Base-by-base conservation (phyloP, 2,797 vertebrate genomes). In the Pristis pectinata region DNA sequence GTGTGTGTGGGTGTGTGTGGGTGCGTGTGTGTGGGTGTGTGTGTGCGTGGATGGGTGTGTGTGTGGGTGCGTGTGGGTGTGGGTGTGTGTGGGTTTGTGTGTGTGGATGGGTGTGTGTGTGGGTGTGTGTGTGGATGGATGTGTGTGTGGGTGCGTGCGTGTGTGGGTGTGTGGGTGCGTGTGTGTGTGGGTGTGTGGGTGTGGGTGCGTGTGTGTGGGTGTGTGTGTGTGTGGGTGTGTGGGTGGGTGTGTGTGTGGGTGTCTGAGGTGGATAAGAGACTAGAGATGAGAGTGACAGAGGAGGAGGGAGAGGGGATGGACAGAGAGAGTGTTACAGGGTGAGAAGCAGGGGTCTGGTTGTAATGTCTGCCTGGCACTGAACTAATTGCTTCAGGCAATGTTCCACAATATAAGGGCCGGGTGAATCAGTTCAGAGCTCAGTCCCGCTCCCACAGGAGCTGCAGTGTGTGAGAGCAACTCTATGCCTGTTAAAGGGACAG, bases 11-110 rank as follows among this genome's bases (percentile, higher is more conserved):
- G 56, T 1, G 19, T 9, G 27, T 1, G 67, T 1, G 61, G 72
- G 61, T 94, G 61, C 3, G 10, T 34, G 0, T 94, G 10, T 41
- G 61, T 72, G 19, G 2, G 37, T 1, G 4, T 1, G 17, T 72
- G 37, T 64, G 0, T 59, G 3, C 94, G 64, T 59, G 92, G 64
- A 56, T 41, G 92, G 41, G 27, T 7, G 27, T 94, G 92, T 94
- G 61, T 64, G 37, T 94, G 92, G 94, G 61, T 94, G 92, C 64
- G 27, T 94, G 56, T 59, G 92, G 22, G 64, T 72, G 92, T 64
- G 92, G 5, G 92, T 61, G 92, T 64, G 92, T 24, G 22, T 13
- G 92, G 17, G 92, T 94, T 19, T 94, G 61, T 72, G 41, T 72
- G 92, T 72, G 92, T 6, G 49, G 6, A 5, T 3, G 49, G 49